Base-by-base conservation (phyloP, 2,888 invertebrate species). In the Macrosoma leucophasiata region DNA sequence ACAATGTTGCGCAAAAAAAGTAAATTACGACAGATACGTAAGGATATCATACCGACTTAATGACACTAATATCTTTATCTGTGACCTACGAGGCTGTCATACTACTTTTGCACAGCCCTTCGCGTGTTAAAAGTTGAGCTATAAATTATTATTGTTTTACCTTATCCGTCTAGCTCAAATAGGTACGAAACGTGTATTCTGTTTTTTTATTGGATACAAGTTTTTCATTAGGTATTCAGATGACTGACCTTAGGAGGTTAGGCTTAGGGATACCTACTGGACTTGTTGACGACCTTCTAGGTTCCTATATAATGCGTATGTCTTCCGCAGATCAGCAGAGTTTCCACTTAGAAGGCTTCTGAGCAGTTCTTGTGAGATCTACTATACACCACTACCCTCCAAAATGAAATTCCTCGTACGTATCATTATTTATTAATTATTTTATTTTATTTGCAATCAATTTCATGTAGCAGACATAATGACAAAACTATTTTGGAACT, bases 371-470 rank as follows among this genome's bases (percentile, higher is more conserved):
- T 62, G 75, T 79, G 72, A 69, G 57, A 76, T 62, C 62, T 65
- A 58, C 53, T 39, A 36, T 44, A 55, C 34, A 31, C 48, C 47
- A 39, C 19, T 36, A 18, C 42, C 54, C 51, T 60, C n/a, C 68
- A 81, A 66, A 49, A 82, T 82, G 82, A 84, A 84, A 79, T 79
- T 60, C 79, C 55, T 66, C 50, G 82, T 84, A 59, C 73, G 82
- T 79, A 49, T 45, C 33, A n/a, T 11, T 25, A 15, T 23, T 38
- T 23, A 29, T 26, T 29, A 15, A 15, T 27, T 26, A 12, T 7
- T 4, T 13, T 13, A 11, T 29, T 8, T 11, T n/a, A n/a, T n/a
- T n/a, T n/a, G n/a, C n/a, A n/a, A n/a, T n/a, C n/a, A n/a, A n/a
- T n/a, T n/a, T n/a, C n/a, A n/a, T n/a, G n/a, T n/a, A n/a, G n/a